Percentiles rank a stretch among this genome's conserved stretches.
These are phyloP conservation scores for Lycorma delicatula DNA, from an alignment of 1,140 invertebrate species.

Conservation along the genomic window DNA sequence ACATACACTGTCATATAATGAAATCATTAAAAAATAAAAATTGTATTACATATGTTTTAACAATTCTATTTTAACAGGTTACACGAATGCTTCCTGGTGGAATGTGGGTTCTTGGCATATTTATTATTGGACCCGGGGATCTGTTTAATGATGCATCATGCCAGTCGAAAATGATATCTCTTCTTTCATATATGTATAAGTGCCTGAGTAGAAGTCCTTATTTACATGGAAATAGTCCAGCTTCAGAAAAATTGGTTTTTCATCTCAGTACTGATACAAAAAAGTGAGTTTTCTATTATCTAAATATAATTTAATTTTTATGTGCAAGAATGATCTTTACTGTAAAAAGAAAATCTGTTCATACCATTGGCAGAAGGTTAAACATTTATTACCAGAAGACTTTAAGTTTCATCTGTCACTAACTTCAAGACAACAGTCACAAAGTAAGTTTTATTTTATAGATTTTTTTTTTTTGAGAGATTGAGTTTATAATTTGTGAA, in stretches of 20 bases:
- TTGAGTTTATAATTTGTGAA: too few species aligned
- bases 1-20: too few species aligned
- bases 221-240: constrained; percentile 43
- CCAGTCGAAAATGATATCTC: constrained; percentile 43
- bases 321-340: not conserved
- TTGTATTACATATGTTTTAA: too few species aligned
- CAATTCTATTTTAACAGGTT: constrained; percentile 42
- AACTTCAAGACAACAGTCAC: too few species aligned
- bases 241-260: constrained; percentile 42
- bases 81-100: constrained; percentile 75
- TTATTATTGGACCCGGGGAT: constrained; percentile 51
- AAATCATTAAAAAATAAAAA: too few species aligned
- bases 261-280: constrained; percentile 42
- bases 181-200: constrained; percentile 47
- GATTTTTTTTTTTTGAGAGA: too few species aligned
- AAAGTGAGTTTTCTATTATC: constrained; percentile 34
- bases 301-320: not conserved
- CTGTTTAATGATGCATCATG: constrained; percentile 44
- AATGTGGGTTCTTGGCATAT: constrained; percentile 59
- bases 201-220: constrained; percentile 45
- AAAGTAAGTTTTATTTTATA: too few species aligned
- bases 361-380: not conserved
- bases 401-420: too few species aligned
- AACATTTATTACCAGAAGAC: too few species aligned
- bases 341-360: not conserved